Base-by-base conservation (phyloP, 2,113 vertebrate genomes). In the Silurus glanis region DNA sequence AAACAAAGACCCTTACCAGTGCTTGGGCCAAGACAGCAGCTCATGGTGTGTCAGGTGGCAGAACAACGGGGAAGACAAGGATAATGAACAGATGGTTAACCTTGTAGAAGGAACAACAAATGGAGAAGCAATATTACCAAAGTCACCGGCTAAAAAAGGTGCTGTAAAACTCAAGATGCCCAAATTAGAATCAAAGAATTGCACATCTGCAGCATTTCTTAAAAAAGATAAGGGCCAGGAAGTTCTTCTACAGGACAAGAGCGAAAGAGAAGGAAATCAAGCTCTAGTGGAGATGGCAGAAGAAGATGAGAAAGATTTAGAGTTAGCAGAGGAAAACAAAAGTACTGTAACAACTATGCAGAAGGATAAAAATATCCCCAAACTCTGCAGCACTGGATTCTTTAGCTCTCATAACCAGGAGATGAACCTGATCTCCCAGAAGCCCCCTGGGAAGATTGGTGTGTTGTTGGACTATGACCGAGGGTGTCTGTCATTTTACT, bases 1-100 rank as follows among this genome's bases (percentile, higher is more conserved):
- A 51, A 89, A 21, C 28, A 25, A 80, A 9, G 67, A 83, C 8
- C 28, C 13, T 13, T 83, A 89, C 83, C 78, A 82, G 47, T 83
- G 53, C 47, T 71, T 89, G 80, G 83, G 86, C 49, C 79, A 28
- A 78, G 80, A 76, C 55, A 69, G 81, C 28, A 85, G 28, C 16
- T 87, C 86, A 9, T 88, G 87, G 80, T 85, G 79, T 66, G 69
- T 78, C 23, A 56, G n/a, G 9, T 83, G 80, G 84, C 82, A 72
- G 13, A 84, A 64, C 53, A 62, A 19, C 47, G 14, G 13, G 25
- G 74, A 83, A 21, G 37, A 53, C 7, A 53, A 23, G 49, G 64
- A 62, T 55, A 28, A 62, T 49, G 23, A 78, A 6, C 58, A 84
- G 56, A 51, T 49, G 23, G 8, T 6, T 28, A 49, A 14, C 23